Evolutionary conservation across 37 sponge, comb jelly and placozoan genomes (phyloP), one percentile per base, ranked within the genome.

Genomic region (Spongilla lacustris): DNA sequence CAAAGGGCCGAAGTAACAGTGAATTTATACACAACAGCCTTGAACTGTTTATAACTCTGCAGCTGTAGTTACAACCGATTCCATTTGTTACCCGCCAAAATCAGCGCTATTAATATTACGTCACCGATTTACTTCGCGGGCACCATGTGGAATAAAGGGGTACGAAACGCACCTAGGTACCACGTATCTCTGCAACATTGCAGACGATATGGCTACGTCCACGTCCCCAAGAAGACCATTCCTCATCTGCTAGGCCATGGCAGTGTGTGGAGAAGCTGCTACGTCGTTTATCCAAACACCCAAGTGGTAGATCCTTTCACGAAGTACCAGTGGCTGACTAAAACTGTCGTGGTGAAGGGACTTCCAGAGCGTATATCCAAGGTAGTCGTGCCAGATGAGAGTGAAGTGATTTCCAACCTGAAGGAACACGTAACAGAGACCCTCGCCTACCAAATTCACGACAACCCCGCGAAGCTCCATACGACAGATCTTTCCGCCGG

Each of bases 241-340:
- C 96, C 96, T 78, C 96, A 95, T 75, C 66, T 92, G 3, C 80
- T 95, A 3, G 96, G 96, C 24, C 89, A 90, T 29, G 81, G 88
- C 12, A 32, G 79, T 37, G 72, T 75, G 6, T 95, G 96, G 96
- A 82, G 96, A 30, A 95, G 90, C 58, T 95, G 93, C 72, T 87
- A 83, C 78, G 66, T 84, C 25, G 93, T 95, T 0, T 85, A 90
- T 46, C 93, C 93, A 10, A 50, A 25, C 38, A 85, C 83, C 23
- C 73, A 81, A 35, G 77, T 48, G 19, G 9, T 36, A n/a, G 78
- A 80, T 21, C 86, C 93, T 6, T 81, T 91, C 36, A 73, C 49
- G 36, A 90, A 90, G 27, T 89, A 75, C 48, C 85, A 84, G 66
- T 95, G 93, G 96, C 77, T 95, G 71, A 92, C 96, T 4, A 84